Base-by-base conservation (phyloP, 2,888 invertebrate genomes). In the Campoplex capitator region DNA sequence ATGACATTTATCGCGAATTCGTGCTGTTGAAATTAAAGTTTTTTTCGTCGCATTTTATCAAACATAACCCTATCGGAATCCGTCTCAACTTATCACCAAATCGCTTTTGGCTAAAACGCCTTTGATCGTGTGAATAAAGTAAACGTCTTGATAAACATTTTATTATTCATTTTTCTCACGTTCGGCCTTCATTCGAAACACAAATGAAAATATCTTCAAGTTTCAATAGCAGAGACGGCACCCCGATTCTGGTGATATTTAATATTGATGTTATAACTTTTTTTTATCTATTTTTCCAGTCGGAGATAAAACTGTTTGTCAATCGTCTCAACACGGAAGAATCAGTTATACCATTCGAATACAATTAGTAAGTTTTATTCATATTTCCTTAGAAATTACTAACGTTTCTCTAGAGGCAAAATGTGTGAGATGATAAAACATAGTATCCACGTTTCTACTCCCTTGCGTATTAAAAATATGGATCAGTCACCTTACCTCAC, bases 261-360 rank as follows among this genome's bases (percentile, higher is more conserved):
- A 62, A 16, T 3, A 32, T 16, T 62, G 0, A 32, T 62, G 32
- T 32, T 6, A 2, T 32, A 32, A 32, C n/a, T 16, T 32, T 7
- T 32, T 62, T 32, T 62, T 16, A 62, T 62, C 32, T 32, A 62
- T 6, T 62, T 62, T 97, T 97, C 91, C 96, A 99, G 99, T 96
- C 97, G 86, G 97, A 97, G 90, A 97, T 99, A 45, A 96, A 97
- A 67, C 95, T 99, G 38, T 99, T 97, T 93, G 99, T 99, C 1
- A 99, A 99, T 95, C 97, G 99, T 89, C 95, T 99, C 83, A 99
- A 99, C 94, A 98, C 99, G n/a, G 98, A 99, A 94, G 99, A 99
- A 94, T 98, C 99, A 45, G 98, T 99, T 32, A 98, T 99, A 93
- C 99, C 99, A 0, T 99, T 98, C 95, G 99, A 99, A 95, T 99